Conservation (phyloP, 1,140 invertebrate species). For the Bombus sibiricus region DNA sequence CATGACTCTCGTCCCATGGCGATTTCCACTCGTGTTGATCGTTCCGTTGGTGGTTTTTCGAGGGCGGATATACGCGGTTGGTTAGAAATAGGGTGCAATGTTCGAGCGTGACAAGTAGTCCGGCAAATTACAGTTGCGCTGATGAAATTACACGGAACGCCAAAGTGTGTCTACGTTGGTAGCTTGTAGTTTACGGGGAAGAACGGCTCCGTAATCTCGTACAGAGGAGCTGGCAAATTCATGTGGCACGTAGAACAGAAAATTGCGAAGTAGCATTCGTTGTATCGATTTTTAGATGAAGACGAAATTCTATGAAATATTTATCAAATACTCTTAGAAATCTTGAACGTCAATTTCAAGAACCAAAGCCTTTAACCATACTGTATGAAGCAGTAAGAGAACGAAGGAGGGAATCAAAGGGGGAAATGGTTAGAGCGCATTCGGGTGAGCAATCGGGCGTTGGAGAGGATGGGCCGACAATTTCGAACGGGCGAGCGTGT, state of each 20-base stretch:
- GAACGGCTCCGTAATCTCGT: constrained; percentile 50
- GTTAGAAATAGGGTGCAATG: constrained; percentile 6
- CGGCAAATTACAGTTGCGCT: constrained; percentile 38
- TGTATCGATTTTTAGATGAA: background rate
- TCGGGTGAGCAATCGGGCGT: too few species aligned
- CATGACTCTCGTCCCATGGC: background rate
- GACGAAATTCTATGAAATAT: background rate
- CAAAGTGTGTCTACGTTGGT: constrained; percentile 43
- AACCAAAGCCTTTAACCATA: background rate
- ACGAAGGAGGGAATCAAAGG: background rate
- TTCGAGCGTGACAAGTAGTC: constrained; percentile 40
- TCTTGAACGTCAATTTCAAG: background rate
- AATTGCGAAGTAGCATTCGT: too few species aligned
- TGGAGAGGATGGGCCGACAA: constrained; percentile 39
- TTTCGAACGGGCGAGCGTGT: constrained; percentile 39
- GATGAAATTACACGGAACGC: constrained; percentile 33
- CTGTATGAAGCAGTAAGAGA: background rate
- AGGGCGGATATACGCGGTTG: background rate
- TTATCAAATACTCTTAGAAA: background rate
- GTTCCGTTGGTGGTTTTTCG: constrained; percentile 21
- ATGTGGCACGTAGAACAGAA: background rate
- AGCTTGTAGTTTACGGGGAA: constrained; percentile 52
- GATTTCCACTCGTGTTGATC: background rate
- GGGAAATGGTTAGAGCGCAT: background rate
- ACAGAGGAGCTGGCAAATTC: constrained; percentile 37